phyloP scores from a whole-genome alignment of 2,888 invertebrate species.

The Tineola bisselliella region DNA sequence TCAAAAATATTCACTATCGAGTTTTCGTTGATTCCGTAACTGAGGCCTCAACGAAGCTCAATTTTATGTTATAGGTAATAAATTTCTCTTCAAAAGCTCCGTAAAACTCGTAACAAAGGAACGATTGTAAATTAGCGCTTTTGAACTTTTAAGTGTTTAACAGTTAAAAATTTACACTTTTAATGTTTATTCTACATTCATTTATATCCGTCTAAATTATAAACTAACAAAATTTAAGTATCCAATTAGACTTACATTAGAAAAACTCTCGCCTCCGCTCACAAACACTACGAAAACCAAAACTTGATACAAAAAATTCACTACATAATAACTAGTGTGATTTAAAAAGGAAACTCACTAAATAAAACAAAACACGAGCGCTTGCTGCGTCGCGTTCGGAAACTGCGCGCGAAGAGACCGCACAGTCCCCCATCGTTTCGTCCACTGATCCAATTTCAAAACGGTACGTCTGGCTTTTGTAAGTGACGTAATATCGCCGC shows the following conservation, averaged over 20 bases:
- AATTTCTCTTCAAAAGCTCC: neutral
- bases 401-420: neutral
- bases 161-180: neutral
- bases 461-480: constrained; percentile 6
- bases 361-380: neutral
- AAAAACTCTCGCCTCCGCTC: neutral
- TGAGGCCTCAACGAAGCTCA: neutral
- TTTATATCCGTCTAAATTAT: no score
- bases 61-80: constrained; percentile 2
- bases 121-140: neutral
- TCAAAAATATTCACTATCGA: no score
- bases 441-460: constrained; percentile 13
- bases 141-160: neutral
- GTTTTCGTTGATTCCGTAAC: neutral
- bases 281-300: neutral
- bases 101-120: constrained; percentile 9
- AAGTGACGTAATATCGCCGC: constrained; percentile 12
- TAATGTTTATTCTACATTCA: no score
- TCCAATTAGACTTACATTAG: neutral
- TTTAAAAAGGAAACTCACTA: neutral
- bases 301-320: neutral
- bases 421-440: neutral
- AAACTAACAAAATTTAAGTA: neutral
- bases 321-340: neutral
- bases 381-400: neutral